A percentile compares a stretch with the other conserved stretches of the same genome.
phyloP scores from a whole-genome alignment of 2,888 invertebrate species.

The Acleris laterana region DNA sequence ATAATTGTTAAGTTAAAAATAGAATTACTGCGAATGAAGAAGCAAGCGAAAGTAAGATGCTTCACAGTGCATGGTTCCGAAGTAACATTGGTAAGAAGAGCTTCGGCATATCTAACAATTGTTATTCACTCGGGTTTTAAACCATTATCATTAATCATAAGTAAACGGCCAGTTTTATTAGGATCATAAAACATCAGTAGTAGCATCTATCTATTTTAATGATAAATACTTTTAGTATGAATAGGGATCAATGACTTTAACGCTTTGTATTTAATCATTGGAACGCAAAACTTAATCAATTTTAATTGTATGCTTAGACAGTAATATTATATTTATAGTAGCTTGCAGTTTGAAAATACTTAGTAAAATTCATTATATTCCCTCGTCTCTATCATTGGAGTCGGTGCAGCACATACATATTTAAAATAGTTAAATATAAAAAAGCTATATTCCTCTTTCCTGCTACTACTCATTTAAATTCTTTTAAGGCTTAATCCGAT shows the following conservation, averaged over 20 bases:
- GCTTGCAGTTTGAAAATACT: no score
- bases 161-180: conserved; percentile 20
- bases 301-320: no score
- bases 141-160: conserved; percentile 30
- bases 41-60: conserved; percentile 11
- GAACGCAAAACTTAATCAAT: no score
- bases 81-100: conserved; percentile 10
- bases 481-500: no score
- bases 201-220: conserved; percentile 8
- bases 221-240: not conserved
- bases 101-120: conserved; percentile 10
- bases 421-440: no score
- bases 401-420: no score
- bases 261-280: no score
- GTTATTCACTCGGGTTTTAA: conserved; percentile 22
- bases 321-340: no score
- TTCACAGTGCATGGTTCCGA: conserved; percentile 1
- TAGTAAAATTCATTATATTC: no score
- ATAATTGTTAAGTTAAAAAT: conserved; percentile 22
- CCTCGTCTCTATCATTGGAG: no score
- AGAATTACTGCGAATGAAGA: conserved; percentile 19
- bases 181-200: conserved; percentile 19
- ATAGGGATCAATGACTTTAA: not conserved
- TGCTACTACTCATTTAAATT: no score
- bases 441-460: no score